Base-by-base conservation (phyloP, 2,113 vertebrate species). In the Thermophis baileyi region DNA sequence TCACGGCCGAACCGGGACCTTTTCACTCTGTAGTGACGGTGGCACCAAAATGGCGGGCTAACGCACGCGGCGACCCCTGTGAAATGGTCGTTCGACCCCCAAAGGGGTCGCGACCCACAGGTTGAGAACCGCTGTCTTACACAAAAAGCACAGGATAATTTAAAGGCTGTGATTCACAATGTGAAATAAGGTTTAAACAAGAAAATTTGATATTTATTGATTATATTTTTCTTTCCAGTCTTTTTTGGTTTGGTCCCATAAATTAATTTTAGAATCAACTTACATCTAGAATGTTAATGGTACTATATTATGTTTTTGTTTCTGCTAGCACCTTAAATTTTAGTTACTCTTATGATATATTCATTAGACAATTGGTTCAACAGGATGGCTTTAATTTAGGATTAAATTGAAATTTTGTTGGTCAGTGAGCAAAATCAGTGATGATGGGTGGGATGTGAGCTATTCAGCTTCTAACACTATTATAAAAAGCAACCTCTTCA, bases 401-500 rank as follows among this genome's bases (percentile, higher is more conserved):
- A 74, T 74, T 74, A 74, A 74, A 40, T 74, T 16, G 16, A 20
- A 35, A 74, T 74, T 74, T 74, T 74, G 16, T 74, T 74, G n/a
- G 6, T 40, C n/a, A 40, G 6, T 74, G 69, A 74, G n/a, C 14
- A 3, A 74, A 74, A 74, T 40, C n/a, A 74, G 6, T 18, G n/a
- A 18, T 40, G n/a, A n/a, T 60, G 60, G 12, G 12, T 69, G 12
- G 30, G 12, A 16, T 81, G 69, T 81, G 69, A 81, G 35, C 35
- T 40, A 40, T 81, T 81, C 16, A 81, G 69, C 69, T 81, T 40
- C 35, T 81, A 94, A 93, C 20, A 12, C n/a, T 50, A 16, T 20
- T 95, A 22, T 90, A 12, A 25, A 60, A 1, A 95, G 25, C 89
- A 74, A 88, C 11, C 54, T 3, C 6, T 90, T 91, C 18, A 94